Base-by-base conservation (phyloP, 2,113 vertebrate genomes). In the Syngnathoides biaculeatus region DNA sequence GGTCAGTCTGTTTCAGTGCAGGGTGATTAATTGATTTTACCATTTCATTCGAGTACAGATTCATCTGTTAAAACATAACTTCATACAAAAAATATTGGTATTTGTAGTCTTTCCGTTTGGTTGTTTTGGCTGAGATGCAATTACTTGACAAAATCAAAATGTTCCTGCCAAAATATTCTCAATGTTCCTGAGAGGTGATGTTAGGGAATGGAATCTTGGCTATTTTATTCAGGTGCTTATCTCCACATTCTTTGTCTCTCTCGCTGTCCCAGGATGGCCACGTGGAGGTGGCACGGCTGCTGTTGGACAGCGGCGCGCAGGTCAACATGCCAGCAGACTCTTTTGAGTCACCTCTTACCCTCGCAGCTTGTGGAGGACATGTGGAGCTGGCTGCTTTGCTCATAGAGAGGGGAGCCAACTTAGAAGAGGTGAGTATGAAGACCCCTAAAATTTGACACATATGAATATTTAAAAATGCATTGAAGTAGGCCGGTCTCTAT, bases 311-410 rank as follows among this genome's bases (percentile, higher is more conserved):
- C 63, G 97, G 97, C 4, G 97, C 97, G 64, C 97, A 99, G 88
- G 97, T 99, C 81, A 99, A 99, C 83, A 99, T 99, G 97, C 97
- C 97, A 58, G 96, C 96, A 0, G 97, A 99, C 88, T 99, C 97
- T 9, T 99, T 99, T 24, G 97, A 99, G 65, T 99, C 97, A 19
- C 97, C 97, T 0, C 91, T 99, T 53, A 99, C 97, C 0, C 91
- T 99, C 48, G 97, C 97, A 53, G 97, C 97, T 20, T 99, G 97
- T 17, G 97, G 97, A 13, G 97, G 97, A 58, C 97, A 99, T 0
- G 97, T 99, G 73, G 97, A 98, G 79, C 81, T 99, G 67, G 97
- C 97, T 52, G 95, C 96, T 58, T 89, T 99, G 19, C 93, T 99
- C 60, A 99, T 99, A 24, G 97, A 98, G 81, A 92, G 97, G 64